Evolutionary conservation across 2,113 vertebrate species (phyloP), one percentile per base, ranked within the genome.

Genomic region (Calonectris borealis): DNA sequence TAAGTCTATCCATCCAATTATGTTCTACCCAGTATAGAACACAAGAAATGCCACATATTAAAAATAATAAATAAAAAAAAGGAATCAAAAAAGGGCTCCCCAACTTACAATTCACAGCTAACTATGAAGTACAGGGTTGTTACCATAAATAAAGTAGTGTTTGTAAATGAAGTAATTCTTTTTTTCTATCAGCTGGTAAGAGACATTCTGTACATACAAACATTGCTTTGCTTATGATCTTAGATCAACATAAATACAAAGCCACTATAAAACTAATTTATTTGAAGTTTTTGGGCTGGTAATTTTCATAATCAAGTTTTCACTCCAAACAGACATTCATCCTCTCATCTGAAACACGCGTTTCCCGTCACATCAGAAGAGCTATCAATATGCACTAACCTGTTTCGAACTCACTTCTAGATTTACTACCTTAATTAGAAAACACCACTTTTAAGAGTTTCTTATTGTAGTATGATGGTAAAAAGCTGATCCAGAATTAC

Each of bases 401-500:
- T 51, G 13, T 51, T 80, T 16, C 21, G 51, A 89, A 44, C 38
- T 83, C n/a, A 10, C 3, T 58, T 83, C 32, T 60, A 68, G 10
- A 31, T 42, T 71, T 51, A 70, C 15, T 66, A 21, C 24, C 7
- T 13, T 16, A 40, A 54, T 34, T 27, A 54, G 62, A 57, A 73
- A 77, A 42, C 13, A 57, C 3, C 10, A 49, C 15, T 69, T 76
- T 27, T 13, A 70, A 0, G 3, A 7, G 27, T 48, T 88, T 83
- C 9, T 21, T 64, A 15, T 13, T 58, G 26, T 21, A 57, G 27
- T 5, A 34, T 0, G 4, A 55, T 2, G 6, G 49, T 24, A 64
- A 54, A 83, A 80, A 69, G 40, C 6, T 31, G 60, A 81, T 24
- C 25, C 32, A 36, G 26, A n/a, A 34, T 27, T 62, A 58, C 16